Evolutionary conservation across 2,888 invertebrate genomes (phyloP).

Genomic region (Dexiosoma caninum): DNA sequence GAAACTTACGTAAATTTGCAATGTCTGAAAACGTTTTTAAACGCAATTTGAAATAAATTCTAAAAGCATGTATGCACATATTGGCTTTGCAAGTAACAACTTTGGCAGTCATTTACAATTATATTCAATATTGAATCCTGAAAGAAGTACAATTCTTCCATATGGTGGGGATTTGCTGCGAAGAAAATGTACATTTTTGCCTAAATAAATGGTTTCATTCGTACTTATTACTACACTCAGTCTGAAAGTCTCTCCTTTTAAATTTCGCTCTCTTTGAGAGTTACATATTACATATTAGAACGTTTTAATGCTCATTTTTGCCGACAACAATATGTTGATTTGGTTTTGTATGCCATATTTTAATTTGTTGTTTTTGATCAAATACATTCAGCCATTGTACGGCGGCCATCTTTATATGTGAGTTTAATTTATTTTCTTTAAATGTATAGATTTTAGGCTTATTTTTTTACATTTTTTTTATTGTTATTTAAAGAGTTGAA

Average conservation of each 20-base stretch:
- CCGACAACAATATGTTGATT: conserved; percentile 33
- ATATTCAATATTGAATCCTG: background rate
- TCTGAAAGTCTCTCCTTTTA: background rate
- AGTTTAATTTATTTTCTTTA: conserved; percentile 62
- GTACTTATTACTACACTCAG: background rate
- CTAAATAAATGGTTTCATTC: background rate
- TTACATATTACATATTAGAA: conserved; percentile 1
- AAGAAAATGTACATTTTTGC: background rate
- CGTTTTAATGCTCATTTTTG: conserved; percentile 11
- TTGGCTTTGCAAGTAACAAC: too few species aligned
- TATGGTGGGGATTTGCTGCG: too few species aligned
- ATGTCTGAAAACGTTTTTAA: too few species aligned
- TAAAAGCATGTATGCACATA: too few species aligned
- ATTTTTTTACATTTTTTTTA: conserved; percentile 26
- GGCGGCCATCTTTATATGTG: conserved; percentile 66
- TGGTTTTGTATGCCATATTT: conserved; percentile 54
- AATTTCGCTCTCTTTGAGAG: background rate
- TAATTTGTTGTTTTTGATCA: conserved; percentile 45
- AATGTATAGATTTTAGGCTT: conserved; percentile 63
- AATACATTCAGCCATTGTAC: conserved; percentile 59
- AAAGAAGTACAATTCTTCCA: background rate
- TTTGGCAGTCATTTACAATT: too few species aligned
- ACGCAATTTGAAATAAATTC: too few species aligned
- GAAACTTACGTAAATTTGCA: background rate
- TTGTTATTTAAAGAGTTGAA: conserved; percentile 57